A percentile compares a stretch with the other conserved stretches of the same genome.
phyloP scores from a whole-genome alignment of 2,113 vertebrate species.

The Oreotrochilus melanogaster region DNA sequence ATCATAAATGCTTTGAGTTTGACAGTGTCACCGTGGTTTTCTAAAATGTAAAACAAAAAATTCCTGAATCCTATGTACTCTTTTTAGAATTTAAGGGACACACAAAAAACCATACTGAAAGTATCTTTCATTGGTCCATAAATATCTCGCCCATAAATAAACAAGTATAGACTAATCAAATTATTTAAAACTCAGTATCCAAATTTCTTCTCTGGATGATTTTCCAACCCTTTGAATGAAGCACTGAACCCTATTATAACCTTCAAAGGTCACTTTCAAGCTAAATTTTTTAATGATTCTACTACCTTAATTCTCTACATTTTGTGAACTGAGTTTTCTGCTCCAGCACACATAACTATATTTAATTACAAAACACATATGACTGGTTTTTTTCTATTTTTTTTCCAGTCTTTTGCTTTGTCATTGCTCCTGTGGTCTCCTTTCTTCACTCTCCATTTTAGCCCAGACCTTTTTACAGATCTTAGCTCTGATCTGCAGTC shows the following conservation, averaged over 20 bases:
- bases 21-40: neutral
- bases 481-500: neutral
- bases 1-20: constrained; percentile 43
- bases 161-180: neutral
- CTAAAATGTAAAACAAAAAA: constrained; percentile 16
- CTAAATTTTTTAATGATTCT: neutral
- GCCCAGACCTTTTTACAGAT: neutral
- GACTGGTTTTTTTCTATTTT: accelerated
- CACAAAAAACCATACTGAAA: neutral
- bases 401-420: neutral
- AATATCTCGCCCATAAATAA: neutral
- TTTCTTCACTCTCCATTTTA: neutral
- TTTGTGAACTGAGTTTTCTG: neutral
- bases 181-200: neutral
- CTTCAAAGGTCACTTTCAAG: neutral
- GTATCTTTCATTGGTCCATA: neutral
- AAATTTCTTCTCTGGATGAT: neutral
- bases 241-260: neutral
- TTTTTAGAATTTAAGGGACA: neutral
- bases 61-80: neutral
- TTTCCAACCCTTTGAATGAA: neutral
- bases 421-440: neutral
- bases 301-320: neutral
- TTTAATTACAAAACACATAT: neutral
- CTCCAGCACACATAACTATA: neutral